These are phyloP conservation scores for Pseudochirops corinnae DNA, from an alignment of 2,797 vertebrate species.

Conservation along the genomic window DNA sequence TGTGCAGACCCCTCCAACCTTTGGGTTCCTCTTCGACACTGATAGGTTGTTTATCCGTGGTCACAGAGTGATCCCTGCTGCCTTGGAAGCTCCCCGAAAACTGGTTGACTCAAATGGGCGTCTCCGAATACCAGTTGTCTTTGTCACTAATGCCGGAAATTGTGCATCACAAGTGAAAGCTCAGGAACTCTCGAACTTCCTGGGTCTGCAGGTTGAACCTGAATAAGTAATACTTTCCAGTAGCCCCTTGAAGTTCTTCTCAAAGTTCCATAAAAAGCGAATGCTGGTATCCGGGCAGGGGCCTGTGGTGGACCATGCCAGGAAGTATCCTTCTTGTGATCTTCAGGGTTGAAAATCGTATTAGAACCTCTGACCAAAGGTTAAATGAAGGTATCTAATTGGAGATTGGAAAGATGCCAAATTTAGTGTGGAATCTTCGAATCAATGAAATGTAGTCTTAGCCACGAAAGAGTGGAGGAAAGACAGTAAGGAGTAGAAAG, in stretches of 20 bases:
- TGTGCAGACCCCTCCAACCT: too few species aligned
- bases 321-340: slow-evolving; percentile 90
- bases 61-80: too few species aligned
- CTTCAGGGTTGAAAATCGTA: neutral
- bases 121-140: too few species aligned
- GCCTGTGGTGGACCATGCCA: slow-evolving; percentile 92
- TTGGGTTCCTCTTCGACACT: too few species aligned
- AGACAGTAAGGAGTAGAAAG: neutral
- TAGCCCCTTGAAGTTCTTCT: slow-evolving; percentile 95
- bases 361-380: neutral
- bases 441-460: neutral
- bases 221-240: slow-evolving; percentile 96
- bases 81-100: too few species aligned
- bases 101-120: too few species aligned
- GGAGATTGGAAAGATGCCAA: neutral
- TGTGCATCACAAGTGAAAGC: too few species aligned
- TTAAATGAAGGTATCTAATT: neutral
- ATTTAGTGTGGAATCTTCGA: neutral
- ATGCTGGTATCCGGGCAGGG: slow-evolving; percentile 96
- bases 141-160: too few species aligned
- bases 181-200: too few species aligned
- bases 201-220: slow-evolving; percentile 89
- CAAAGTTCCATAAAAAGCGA: slow-evolving; percentile 90
- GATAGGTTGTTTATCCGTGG: too few species aligned
- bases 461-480: neutral